Base-by-base conservation (phyloP, 2,888 invertebrate genomes). In the Stenichneumon culpator region DNA sequence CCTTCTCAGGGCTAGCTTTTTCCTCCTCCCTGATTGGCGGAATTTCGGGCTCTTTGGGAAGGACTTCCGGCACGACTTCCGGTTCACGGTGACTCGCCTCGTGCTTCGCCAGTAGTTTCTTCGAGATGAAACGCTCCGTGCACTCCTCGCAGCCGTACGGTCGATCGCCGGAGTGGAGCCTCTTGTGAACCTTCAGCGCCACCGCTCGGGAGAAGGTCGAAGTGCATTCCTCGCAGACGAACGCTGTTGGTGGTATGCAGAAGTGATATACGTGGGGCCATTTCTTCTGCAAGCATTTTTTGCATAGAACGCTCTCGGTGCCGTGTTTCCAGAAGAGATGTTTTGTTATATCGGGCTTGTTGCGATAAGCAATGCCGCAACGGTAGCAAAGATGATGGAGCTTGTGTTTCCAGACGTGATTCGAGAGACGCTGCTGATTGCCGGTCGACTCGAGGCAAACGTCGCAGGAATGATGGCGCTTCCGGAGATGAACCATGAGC, bases 191-290 rank as follows among this genome's bases (percentile, higher is more conserved):
- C 93, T 97, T 97, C 72, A 98, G 94, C 63, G 96, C 96, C 60
- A 97, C 97, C 7, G 98, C 97, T 90, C 95, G 96, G 3, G 97
- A 95, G 91, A 98, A 97, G 85, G 95, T 96, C 57, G 96, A 94
- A 91, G 95, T 96, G 92, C 98, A 98, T 91, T 97, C 97, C 88
- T 98, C 98, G 94, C 98, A 98, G 1, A 95, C 94, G 93, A 98
- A 98, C 79, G 96, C 95, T 11, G 95, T 94, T 3, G 98, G 97
- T 57, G 98, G 98, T 87, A 97, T 96, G 93, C 98, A 98, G 91
- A 98, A 98, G 93, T 98, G 98, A 94, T 98, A 98, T 6, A 98
- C 97, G 93, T 98, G 98, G 0, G 97, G 97, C 98, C 98, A 98
- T 90, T 98, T 98, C 92, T 98, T 98, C 91, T 98, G 97, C 74